These are phyloP conservation scores for Ganaspis brasiliensis DNA, from an alignment of 2,888 invertebrate species.

Conservation along the genomic window DNA sequence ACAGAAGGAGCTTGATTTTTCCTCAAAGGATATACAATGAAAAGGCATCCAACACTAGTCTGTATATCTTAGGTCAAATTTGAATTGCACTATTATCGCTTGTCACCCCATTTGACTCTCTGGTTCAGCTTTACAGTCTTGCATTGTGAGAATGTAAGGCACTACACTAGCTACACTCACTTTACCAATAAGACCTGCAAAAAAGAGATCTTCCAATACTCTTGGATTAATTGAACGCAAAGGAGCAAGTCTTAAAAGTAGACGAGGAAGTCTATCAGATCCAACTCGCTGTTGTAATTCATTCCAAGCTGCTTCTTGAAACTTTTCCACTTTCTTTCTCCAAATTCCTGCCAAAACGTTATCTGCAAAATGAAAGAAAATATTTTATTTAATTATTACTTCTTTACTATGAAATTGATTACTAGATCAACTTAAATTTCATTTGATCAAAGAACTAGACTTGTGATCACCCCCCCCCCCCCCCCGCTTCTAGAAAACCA, in stretches of 20 bases:
- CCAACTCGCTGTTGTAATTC: slow-evolving; percentile 82
- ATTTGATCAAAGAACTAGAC: too few relatives aligned
- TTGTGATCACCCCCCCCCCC: too few relatives aligned
- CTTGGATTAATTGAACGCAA: slow-evolving; percentile 88
- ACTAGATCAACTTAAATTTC: too few relatives aligned
- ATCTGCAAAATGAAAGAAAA: slow-evolving; percentile 64
- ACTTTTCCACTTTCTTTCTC: slow-evolving; percentile 82
- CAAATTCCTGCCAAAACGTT: slow-evolving; percentile 76
- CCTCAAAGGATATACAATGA: not conserved
- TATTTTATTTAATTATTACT: slow-evolving; percentile 6
- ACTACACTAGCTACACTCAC: slow-evolving; percentile 98
- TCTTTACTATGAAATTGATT: not conserved
- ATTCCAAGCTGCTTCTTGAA: slow-evolving; percentile 81
- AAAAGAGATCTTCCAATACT: slow-evolving; percentile 95
- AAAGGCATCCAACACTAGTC: slow-evolving; percentile 35
- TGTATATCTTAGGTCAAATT: slow-evolving; percentile 41
- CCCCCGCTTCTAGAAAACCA: too few relatives aligned
- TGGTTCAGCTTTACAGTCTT: slow-evolving; percentile 78
- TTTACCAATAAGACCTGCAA: slow-evolving; percentile 94
- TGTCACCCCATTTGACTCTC: slow-evolving; percentile 78
- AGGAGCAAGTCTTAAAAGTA: slow-evolving; percentile 87
- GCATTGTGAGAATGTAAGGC: slow-evolving; percentile 90
- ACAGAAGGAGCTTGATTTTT: slow-evolving; percentile 30
- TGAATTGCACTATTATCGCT: slow-evolving; percentile 36
- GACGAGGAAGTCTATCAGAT: slow-evolving; percentile 83